Base-by-base conservation (phyloP, 2,797 vertebrate genomes). In the Sebastes hopkinsi region DNA sequence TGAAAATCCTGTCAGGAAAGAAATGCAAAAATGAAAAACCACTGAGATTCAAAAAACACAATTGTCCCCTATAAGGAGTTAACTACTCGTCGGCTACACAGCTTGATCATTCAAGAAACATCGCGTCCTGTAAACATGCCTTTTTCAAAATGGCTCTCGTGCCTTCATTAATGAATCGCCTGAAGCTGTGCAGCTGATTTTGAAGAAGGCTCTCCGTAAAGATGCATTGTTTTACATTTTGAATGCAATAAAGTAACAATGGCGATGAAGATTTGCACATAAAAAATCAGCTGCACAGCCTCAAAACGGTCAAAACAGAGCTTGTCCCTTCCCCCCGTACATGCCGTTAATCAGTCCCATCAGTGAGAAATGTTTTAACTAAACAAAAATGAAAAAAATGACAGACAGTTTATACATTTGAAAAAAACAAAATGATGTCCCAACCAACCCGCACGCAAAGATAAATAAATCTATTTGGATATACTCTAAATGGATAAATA, bases 61-160 rank as follows among this genome's bases (percentile, higher is more conserved):
- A 80, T 85, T 60, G 75, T 81, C 84, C 80, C 82, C 38, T 42
- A 42, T 69, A 74, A 58, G 82, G 77, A 88, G 77, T 77, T 58
- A 50, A 79, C 80, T 72, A 80, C 74, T 87, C 81, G 56, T 89
- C 71, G 67, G 87, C 88, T 86, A 92, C 91, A 89, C 79, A 87
- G 90, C 89, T 92, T 84, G 76, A 87, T 91, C 92, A 84, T 93
- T 92, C 88, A 80, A 90, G 84, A 89, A 93, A 90, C 86, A 91
- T 68, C 18, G 84, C 76, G 58, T 89, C 81, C 79, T 93, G 93
- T 95, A 94, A 95, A 95, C 95, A 95, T 96, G 94, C 94, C 89
- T 94, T 93, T 92, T 89, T 89, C 79, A 89, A 88, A 76, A 50
- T 66, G 90, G 89, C 88, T 90, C 87, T 32, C 78, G 76, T 79